phyloP scores from a whole-genome alignment of 2,113 vertebrate genomes.

The Podocnemis expansa region DNA sequence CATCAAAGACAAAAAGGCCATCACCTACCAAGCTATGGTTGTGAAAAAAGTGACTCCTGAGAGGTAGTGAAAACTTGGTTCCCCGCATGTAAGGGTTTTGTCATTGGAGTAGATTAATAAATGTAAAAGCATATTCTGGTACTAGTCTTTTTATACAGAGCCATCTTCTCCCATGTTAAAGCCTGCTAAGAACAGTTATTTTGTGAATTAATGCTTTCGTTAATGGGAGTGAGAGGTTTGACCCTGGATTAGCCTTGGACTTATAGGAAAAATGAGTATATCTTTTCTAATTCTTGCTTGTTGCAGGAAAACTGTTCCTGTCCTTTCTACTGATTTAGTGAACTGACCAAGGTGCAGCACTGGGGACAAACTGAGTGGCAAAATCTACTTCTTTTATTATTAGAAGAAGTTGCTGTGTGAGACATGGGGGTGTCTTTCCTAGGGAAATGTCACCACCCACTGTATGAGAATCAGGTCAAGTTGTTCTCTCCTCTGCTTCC shows the following conservation, averaged over 20 bases:
- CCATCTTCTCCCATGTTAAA: neutral
- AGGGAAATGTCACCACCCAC: neutral
- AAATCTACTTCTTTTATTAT: neutral
- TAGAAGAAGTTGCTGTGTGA: neutral
- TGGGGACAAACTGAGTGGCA: neutral
- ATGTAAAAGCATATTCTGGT: fast-evolving
- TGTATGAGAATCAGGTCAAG: neutral
- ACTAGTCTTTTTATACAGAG: neutral
- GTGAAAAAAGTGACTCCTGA: conserved; percentile 92
- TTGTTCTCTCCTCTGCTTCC: neutral
- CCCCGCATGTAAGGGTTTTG: neutral
- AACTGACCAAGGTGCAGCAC: neutral
- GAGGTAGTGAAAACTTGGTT: conserved; percentile 75
- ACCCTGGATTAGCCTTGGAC: neutral
- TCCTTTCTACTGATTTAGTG: neutral
- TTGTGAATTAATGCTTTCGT: neutral
- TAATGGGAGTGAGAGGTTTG: neutral
- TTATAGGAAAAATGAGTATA: neutral
- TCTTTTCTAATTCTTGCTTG: neutral
- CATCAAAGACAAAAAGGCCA: conserved; percentile 94
- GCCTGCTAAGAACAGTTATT: neutral
- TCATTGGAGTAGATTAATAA: neutral
- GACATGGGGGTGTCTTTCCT: neutral
- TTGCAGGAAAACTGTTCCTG: neutral
- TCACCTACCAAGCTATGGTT: conserved; percentile 93